Conservation (phyloP, 64 coral and sea anemone genomes). For the Cladopsammia gracilis region DNA sequence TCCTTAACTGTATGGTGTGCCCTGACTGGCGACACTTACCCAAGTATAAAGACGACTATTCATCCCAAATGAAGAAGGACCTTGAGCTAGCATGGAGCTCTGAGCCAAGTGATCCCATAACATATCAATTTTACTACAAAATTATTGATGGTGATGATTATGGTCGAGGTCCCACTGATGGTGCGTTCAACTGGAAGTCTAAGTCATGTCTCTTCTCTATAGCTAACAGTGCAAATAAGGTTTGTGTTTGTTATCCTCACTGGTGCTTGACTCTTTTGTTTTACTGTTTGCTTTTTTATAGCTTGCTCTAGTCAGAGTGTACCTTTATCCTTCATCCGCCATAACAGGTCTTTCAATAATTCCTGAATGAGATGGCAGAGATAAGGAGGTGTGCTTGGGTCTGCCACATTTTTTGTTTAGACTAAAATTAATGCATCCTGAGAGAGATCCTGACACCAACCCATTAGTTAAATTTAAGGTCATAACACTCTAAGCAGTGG, state of each 20-base stretch:
- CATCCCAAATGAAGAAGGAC: slow-evolving; percentile 67
- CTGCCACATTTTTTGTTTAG: too few species aligned
- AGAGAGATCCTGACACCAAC: too few species aligned
- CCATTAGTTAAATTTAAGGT: too few species aligned
- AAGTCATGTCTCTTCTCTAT: slow-evolving; percentile 77
- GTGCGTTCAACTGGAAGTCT: slow-evolving; percentile 70
- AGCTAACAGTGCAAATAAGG: slow-evolving; percentile 78
- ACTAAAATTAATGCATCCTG: too few species aligned
- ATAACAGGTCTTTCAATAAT: too few species aligned
- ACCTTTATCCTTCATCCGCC: too few species aligned
- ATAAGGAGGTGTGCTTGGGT: too few species aligned
- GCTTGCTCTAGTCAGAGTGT: too few species aligned
- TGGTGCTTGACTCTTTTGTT: too few species aligned
- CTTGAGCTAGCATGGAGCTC: slow-evolving; percentile 77
- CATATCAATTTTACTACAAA: slow-evolving; percentile 83
- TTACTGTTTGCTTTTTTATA: too few species aligned
- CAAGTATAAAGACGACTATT: slow-evolving; percentile 55
- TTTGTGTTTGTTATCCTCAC: background rate
- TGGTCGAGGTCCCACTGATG: slow-evolving; percentile 65
- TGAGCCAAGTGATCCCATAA: slow-evolving; percentile 80
- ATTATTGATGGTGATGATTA: slow-evolving; percentile 79
- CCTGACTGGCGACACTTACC: slow-evolving; percentile 88
- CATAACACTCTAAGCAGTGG: too few species aligned
- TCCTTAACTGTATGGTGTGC: slow-evolving; percentile 82
- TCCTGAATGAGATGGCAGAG: too few species aligned